Base-by-base conservation (phyloP, 1,140 invertebrate species). In the Camponotus vicinus region DNA sequence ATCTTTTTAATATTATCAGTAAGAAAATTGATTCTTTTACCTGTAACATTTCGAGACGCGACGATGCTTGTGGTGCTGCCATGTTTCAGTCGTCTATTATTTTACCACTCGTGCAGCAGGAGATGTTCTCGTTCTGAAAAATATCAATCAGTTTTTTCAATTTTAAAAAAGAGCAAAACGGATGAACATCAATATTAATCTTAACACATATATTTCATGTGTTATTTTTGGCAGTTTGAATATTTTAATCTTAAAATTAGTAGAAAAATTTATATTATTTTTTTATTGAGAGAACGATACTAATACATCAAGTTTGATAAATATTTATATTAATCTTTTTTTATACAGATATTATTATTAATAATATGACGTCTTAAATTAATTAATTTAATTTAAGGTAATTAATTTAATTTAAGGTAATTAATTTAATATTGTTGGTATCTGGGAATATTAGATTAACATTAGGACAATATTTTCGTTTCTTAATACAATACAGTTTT, bases 21-120 rank as follows among this genome's bases (percentile, higher is more conserved):
- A 59, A 63, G n/a, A 63, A 73, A 66, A 40, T 52, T 66, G 13
- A 73, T 67, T 78, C 18, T 32, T 89, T 93, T 83, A 95, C 94
- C 92, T 95, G 94, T 75, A 95, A 86, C 87, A 95, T 89, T 86
- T 95, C 93, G 71, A 95, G 91, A 75, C 94, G 93, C 73, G 94
- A 94, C 59, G 93, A 94, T 40, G 93, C 92, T 86, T 94, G 92
- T 76, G 94, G 92, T 87, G 92, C 90, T 70, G 93, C 91, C 94
- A 95, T 95, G 85, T 86, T 92, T 86, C 88, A 91, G 15, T 45
- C 37, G 69, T 40, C 64, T 69, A 84, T 86, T 59, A 63, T 84
- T 84, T 57, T 78, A 64, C 59, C 67, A 75, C 79, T 88, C 71
- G 71, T 6, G 13, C 49, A 52, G 70, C 52, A 52, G 63, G n/a